Percentiles rank a stretch among this genome's conserved stretches.
These are phyloP conservation scores for Cromileptes altivelis DNA, from an alignment of 2,113 vertebrate genomes.

Conservation along the genomic window DNA sequence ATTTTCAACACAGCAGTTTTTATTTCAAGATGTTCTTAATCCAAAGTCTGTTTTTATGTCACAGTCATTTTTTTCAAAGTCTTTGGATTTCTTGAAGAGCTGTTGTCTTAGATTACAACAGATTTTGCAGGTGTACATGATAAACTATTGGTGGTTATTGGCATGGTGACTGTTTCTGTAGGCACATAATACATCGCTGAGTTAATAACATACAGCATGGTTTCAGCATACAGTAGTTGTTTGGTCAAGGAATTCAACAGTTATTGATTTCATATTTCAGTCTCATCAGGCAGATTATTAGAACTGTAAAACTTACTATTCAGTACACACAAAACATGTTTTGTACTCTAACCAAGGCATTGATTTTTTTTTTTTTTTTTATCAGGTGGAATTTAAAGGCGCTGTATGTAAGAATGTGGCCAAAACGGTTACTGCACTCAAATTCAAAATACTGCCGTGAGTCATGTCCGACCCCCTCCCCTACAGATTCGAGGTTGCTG, in stretches of 20 bases:
- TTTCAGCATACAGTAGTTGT: neutral
- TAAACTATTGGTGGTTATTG: neutral
- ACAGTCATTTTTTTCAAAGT: neutral
- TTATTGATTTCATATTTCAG: constrained; percentile 1
- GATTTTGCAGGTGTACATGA: neutral
- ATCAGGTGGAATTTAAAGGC: neutral
- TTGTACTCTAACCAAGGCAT: neutral
- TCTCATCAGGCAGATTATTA: neutral
- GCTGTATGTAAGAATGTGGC: too few species aligned
- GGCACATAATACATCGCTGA: neutral
- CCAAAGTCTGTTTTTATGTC: neutral
- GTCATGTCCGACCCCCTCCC: too few species aligned
- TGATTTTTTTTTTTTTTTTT: constrained; percentile 2
- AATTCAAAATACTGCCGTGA: too few species aligned
- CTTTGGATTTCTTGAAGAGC: neutral
- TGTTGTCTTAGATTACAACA: neutral
- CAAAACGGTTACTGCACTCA: too few species aligned
- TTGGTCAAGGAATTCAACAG: neutral
- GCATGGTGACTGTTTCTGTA: neutral
- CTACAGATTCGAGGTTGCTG: too few species aligned
- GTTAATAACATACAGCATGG: neutral
- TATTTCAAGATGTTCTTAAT: neutral
- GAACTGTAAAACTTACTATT: neutral
- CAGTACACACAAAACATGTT: neutral
- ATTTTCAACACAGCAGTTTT: neutral